Conservation (phyloP, 2,797 vertebrate species). For the Melanotaenia maccullochi region DNA sequence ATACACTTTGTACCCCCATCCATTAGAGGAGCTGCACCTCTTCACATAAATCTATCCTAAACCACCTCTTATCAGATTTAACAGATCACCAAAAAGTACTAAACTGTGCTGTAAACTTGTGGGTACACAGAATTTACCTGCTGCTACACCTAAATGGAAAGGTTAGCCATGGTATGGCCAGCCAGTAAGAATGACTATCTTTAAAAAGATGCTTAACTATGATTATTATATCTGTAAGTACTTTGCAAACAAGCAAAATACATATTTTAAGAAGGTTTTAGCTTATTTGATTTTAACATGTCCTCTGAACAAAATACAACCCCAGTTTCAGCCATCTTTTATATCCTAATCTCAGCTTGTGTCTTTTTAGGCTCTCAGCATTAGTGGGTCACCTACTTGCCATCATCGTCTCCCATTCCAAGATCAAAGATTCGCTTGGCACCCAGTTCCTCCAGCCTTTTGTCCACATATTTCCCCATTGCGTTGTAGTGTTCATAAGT, state of each 20-base stretch:
- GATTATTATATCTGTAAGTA: background rate
- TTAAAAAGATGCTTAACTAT: background rate
- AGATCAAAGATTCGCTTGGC: slow-evolving; percentile 94
- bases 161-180: background rate
- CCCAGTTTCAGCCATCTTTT: background rate
- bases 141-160: background rate
- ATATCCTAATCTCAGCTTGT: too few relatives aligned
- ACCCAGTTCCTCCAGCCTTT: slow-evolving; percentile 91
- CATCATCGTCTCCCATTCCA: slow-evolving; percentile 94
- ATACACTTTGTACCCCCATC: too few relatives aligned
- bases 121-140: too few relatives aligned
- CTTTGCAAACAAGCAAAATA: background rate
- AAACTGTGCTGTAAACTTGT: background rate
- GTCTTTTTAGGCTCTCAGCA: background rate
- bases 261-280: too few relatives aligned
- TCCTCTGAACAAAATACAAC: background rate
- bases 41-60: too few relatives aligned
- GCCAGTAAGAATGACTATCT: background rate
- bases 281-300: too few relatives aligned
- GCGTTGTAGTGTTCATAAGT: slow-evolving; percentile 98
- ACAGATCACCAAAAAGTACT: too few relatives aligned
- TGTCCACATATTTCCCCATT: slow-evolving; percentile 96
- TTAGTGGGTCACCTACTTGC: slow-evolving; percentile 88
- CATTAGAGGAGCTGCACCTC: too few relatives aligned
- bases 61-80: too few relatives aligned